Conservation (phyloP, 30 jellyfish, hydroid and myxozoan species). For the Turritopsis rubra region DNA sequence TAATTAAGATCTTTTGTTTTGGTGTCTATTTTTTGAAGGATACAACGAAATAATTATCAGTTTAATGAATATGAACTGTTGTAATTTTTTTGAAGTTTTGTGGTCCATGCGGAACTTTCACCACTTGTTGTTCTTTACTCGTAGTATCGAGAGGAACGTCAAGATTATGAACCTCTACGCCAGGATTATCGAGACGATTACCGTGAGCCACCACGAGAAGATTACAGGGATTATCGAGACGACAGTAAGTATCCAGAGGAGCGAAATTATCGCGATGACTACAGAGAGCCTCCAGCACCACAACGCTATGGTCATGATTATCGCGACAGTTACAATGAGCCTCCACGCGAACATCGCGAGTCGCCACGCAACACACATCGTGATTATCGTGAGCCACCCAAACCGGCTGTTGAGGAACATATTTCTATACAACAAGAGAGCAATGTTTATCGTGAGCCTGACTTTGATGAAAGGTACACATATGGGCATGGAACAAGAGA, state of each 20-base stretch:
- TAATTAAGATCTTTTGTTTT: background rate
- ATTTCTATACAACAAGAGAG: slow-evolving; percentile 11
- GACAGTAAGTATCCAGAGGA: background rate
- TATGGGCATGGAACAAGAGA: slow-evolving; percentile 23
- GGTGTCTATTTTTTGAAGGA: background rate
- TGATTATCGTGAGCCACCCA: slow-evolving; percentile 12
- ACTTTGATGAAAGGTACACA: background rate
- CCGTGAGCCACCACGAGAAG: slow-evolving; percentile 5
- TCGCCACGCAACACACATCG: background rate
- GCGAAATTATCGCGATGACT: slow-evolving; percentile 2
- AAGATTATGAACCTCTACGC: slow-evolving; percentile 4
- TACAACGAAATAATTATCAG: background rate
- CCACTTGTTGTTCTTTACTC: background rate
- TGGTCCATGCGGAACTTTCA: background rate
- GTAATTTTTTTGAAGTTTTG: too few species aligned
- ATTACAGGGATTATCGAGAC: slow-evolving; percentile 20
- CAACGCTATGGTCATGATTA: background rate
- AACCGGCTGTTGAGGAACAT: slow-evolving; percentile 37
- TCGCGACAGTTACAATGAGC: slow-evolving; percentile 12
- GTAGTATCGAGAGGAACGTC: background rate
- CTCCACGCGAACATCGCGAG: background rate
- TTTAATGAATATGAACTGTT: too few species aligned
- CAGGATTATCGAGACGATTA: slow-evolving; percentile 16
- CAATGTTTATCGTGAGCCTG: background rate
- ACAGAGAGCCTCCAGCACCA: slow-evolving; percentile 22